A percentile compares a stretch with the other conserved stretches of the same genome.
These are phyloP conservation scores for Characodon lateralis DNA, from an alignment of 2,797 vertebrate genomes.

Conservation along the genomic window DNA sequence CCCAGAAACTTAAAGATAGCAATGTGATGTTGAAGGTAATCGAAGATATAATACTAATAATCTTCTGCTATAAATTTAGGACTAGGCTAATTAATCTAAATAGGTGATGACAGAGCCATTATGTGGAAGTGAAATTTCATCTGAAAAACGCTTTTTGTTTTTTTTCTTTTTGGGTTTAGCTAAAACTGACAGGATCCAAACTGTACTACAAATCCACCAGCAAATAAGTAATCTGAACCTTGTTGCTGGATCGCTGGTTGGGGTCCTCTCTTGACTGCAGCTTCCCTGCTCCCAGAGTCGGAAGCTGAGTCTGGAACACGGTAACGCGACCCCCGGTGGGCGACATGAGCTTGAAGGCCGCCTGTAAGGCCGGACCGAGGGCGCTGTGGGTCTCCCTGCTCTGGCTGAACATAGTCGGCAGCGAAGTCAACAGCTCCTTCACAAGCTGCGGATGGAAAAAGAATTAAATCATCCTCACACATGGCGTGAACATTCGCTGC, in stretches of 20 bases:
- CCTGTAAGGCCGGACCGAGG: constrained; percentile 93
- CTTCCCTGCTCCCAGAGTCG: constrained; percentile 88
- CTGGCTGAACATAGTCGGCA: constrained; percentile 92
- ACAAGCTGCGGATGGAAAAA: constrained; percentile 83
- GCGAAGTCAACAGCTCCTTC: constrained; percentile 87
- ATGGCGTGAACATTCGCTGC: neutral
- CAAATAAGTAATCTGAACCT: constrained; percentile 74
- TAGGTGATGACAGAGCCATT: neutral
- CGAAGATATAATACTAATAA: neutral
- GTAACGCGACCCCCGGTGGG: constrained; percentile 93
- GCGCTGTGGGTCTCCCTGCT: constrained; percentile 95
- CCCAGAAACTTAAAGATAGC: neutral
- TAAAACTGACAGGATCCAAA: neutral
- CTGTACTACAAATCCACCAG: no score
- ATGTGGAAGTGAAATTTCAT: neutral
- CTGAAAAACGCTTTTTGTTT: no score
- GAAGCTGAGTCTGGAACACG: constrained; percentile 95
- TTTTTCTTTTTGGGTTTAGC: neutral
- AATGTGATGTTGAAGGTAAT: neutral
- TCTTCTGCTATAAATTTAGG: neutral
- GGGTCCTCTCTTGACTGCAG: constrained; percentile 96
- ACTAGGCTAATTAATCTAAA: neutral
- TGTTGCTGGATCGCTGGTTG: constrained; percentile 94
- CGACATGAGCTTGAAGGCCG: constrained; percentile 95
- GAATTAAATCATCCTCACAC: neutral